Conservation (phyloP, 2,113 vertebrate species). For the Alouatta palliata region DNA sequence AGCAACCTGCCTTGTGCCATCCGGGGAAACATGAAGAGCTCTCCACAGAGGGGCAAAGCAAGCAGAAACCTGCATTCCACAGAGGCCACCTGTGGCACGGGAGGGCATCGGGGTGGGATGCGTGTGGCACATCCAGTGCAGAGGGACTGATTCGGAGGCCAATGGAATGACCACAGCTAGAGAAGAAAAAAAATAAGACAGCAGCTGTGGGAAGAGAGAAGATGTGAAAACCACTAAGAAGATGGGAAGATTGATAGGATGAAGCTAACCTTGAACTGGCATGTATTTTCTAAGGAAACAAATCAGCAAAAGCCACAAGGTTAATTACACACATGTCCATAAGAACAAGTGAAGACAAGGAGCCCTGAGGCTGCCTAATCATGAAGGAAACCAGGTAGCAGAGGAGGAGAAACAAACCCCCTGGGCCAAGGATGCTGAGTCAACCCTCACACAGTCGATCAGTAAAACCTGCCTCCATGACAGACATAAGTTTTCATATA, state of each 20-base stretch:
- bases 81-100: background rate
- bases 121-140: fast-evolving
- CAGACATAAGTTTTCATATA: background rate
- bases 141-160: background rate
- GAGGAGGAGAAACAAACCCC: background rate
- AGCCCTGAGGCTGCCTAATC: background rate
- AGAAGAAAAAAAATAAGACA: background rate
- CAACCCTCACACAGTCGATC: background rate
- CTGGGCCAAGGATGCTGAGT: background rate
- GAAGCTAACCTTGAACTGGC: background rate
- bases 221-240: too few relatives aligned
- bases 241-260: fast-evolving
- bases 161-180: too few relatives aligned
- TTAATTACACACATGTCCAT: background rate
- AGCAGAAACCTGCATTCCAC: background rate
- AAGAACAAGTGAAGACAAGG: background rate
- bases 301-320: too few relatives aligned
- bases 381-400: too few relatives aligned
- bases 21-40: background rate
- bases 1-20: too few relatives aligned
- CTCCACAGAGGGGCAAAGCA: background rate
- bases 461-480: background rate
- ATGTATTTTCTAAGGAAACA: background rate
- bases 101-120: background rate
- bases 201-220: too few relatives aligned